Evolutionary conservation across 2,888 invertebrate genomes (phyloP).

Genomic region (Lacanobia wlatinum): DNA sequence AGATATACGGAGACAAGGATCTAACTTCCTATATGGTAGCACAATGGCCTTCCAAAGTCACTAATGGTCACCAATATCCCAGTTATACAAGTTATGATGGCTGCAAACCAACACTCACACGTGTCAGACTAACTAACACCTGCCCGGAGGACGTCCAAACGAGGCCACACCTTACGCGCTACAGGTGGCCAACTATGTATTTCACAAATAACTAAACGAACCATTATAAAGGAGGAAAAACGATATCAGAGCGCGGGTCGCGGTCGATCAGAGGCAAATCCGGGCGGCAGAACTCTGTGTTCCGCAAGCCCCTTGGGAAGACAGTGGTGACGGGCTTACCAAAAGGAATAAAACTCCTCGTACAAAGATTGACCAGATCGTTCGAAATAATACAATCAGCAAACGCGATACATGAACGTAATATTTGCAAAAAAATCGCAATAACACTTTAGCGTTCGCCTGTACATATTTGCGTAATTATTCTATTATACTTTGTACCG

Average conservation of each 20-base stretch:
- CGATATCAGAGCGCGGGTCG: background rate
- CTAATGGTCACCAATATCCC: background rate
- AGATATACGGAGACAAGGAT: background rate
- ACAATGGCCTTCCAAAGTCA: background rate
- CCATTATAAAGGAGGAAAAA: background rate
- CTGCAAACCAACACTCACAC: no score
- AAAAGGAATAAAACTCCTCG: background rate
- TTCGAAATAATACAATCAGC: background rate
- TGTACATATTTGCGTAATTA: constrained; percentile 72
- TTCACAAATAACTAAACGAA: constrained; percentile 41
- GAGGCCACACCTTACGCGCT: constrained; percentile 40
- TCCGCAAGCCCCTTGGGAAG: background rate
- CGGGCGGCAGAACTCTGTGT: background rate
- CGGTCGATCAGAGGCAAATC: background rate
- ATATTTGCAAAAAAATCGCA: constrained; percentile 2
- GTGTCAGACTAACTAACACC: background rate
- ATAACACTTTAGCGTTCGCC: constrained; percentile 64
- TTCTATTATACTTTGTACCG: constrained; percentile 75
- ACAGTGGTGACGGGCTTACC: background rate
- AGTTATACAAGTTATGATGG: background rate
- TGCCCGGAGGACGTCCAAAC: constrained; percentile 23
- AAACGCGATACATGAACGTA: background rate
- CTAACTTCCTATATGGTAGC: background rate
- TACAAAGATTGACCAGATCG: background rate
- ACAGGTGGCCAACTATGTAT: constrained; percentile 47